Base-by-base conservation (phyloP, 2,888 invertebrate species). In the Eristalis tenax region DNA sequence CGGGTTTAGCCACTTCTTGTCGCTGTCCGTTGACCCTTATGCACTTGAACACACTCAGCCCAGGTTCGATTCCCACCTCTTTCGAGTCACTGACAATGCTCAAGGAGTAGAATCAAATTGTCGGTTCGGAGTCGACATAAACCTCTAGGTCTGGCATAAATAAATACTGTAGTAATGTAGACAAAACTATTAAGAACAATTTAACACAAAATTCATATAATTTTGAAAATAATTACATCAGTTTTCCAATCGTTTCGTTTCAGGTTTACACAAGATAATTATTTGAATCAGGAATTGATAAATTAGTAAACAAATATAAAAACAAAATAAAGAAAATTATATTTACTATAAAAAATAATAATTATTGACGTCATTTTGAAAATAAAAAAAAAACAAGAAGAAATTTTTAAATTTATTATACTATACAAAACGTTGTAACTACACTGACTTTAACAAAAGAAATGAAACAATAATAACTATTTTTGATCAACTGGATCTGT, bases 281-380 rank as follows among this genome's bases (percentile, higher is more conserved):
- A 89, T 87, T 89, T 88, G 89, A 90, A 90, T 90, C 90, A 90
- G 90, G 90, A 90, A 90, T 90, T 90, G 90, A 90, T 90, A 90
- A 89, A 90, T 89, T 90, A 90, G 90, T 90, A 70, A 88, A 81
- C 61, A 81, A 74, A 80, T 84, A 78, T 69, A 40, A 80, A 81
- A 57, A 63, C 15, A 64, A 80, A 78, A 73, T 57, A 61, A 43
- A 26, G 2, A 73, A 59, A 18, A 79, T 65, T 82, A 63, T 78
- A 77, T 73, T 74, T 77, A 71, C 28, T 71, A 65, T 32, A 85
- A 65, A n/a, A 63, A 73, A 57, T 64, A 68, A 65, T 22, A 79
- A 68, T 69, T 80, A 88, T 84, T 81, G 74, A 86, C 89, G 84
- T 89, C 88, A 88, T 89, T 71, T 88, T 90, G 57, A 89, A 89